A percentile compares a stretch with the other conserved stretches of the same genome.
Evolutionary conservation across 1,140 invertebrate species (phyloP).

Genomic region (Zaprionus kolodkinae): DNA sequence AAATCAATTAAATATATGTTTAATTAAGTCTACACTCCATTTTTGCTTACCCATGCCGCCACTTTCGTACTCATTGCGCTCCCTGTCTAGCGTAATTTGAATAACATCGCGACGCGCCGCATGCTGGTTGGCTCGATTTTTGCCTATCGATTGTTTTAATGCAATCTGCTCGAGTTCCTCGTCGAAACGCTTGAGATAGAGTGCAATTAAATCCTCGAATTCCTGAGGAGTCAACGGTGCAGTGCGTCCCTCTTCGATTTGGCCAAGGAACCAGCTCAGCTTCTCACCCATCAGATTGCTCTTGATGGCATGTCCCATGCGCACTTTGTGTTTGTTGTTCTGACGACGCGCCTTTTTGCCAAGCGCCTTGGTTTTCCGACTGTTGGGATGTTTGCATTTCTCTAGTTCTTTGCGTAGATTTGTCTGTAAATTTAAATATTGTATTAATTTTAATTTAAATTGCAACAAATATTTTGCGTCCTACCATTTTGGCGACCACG

Average conservation of each 20-base stretch:
- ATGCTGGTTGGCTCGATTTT: slow-evolving; percentile 88
- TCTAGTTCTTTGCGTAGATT: slow-evolving; percentile 85
- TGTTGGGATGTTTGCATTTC: slow-evolving; percentile 91
- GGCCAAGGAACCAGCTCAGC: slow-evolving; percentile 88
- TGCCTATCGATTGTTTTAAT: slow-evolving; percentile 90
- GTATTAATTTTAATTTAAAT: neutral
- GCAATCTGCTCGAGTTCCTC: slow-evolving; percentile 91
- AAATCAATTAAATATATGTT: slow-evolving; percentile 7
- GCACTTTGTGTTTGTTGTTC: slow-evolving; percentile 87
- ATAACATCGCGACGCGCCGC: slow-evolving; percentile 90
- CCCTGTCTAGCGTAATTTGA: slow-evolving; percentile 88
- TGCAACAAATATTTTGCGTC: neutral
- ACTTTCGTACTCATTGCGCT: slow-evolving; percentile 88
- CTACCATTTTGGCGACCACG: slow-evolving; percentile 39
- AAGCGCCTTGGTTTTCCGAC: slow-evolving; percentile 89
- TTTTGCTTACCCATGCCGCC: slow-evolving; percentile 88
- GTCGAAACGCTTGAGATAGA: slow-evolving; percentile 87
- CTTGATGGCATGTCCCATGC: slow-evolving; percentile 88
- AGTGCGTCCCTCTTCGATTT: slow-evolving; percentile 85
- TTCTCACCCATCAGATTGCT: slow-evolving; percentile 90
- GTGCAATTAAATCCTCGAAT: slow-evolving; percentile 86
- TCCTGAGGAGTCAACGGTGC: slow-evolving; percentile 86
- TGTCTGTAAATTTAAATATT: slow-evolving; percentile 42
- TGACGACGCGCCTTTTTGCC: slow-evolving; percentile 88
- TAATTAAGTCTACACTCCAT: neutral